Percentiles rank a stretch among this genome's conserved stretches.
Conservation (phyloP, 1,140 invertebrate species). For the Phenacoccus solenopsis region DNA sequence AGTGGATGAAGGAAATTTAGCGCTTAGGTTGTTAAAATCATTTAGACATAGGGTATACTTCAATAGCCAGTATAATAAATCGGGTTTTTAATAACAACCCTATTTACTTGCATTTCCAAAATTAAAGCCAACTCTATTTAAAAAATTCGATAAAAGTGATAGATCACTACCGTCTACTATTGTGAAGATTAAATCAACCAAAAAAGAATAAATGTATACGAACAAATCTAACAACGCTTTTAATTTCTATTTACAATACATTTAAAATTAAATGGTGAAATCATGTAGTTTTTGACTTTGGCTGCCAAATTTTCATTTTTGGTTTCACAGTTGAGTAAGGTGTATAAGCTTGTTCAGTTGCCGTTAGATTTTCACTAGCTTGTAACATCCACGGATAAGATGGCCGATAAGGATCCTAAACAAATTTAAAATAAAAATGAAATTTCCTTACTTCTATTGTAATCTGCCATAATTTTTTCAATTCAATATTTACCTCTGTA, state of each 20-base stretch:
- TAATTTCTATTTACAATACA: background rate
- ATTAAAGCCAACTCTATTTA: too few relatives aligned
- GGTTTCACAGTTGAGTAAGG: constrained; percentile 76
- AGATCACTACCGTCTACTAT: too few relatives aligned
- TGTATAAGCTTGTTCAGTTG: constrained; percentile 64
- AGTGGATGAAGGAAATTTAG: too few relatives aligned
- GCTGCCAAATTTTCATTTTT: constrained; percentile 77
- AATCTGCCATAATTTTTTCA: background rate
- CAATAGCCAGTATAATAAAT: too few relatives aligned
- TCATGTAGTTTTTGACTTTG: constrained; percentile 32
- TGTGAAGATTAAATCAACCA: too few relatives aligned
- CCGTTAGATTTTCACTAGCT: constrained; percentile 70
- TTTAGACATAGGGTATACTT: too few relatives aligned
- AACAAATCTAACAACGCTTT: too few relatives aligned
- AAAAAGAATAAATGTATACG: too few relatives aligned
- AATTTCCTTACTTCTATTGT: background rate
- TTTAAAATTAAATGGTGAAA: background rate
- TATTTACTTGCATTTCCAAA: too few relatives aligned
- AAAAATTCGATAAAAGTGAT: too few relatives aligned
- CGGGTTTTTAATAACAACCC: too few relatives aligned
- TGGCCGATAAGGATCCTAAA: constrained; percentile 49
- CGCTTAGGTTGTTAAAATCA: too few relatives aligned
- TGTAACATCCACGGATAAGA: constrained; percentile 77
- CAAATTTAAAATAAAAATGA: background rate
- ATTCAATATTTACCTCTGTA: constrained; percentile 28